Percentiles rank a stretch among this genome's conserved stretches.
Evolutionary conservation across 2,797 vertebrate species (phyloP).

Genomic region (Phoxinus dragarum): DNA sequence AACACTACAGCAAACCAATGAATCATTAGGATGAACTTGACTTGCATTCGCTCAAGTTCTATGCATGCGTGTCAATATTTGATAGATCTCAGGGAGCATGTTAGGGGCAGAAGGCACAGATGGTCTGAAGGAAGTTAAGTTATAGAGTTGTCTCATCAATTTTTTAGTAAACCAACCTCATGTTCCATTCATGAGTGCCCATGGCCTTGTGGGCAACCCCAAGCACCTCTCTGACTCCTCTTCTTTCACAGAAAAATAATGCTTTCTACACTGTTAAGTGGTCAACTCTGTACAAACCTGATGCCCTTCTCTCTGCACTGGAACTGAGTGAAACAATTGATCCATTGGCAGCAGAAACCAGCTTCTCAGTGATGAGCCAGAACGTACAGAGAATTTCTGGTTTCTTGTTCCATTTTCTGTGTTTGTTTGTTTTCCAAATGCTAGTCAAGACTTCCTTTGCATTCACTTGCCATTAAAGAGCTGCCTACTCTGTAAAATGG

Average conservation of each 20-base stretch:
- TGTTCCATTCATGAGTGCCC: constrained; percentile 43
- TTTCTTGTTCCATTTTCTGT: not conserved
- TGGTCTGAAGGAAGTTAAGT: constrained; percentile 48
- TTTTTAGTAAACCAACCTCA: constrained; percentile 47
- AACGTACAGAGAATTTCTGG: not conserved
- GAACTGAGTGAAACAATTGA: not conserved
- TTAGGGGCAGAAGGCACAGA: constrained; percentile 30
- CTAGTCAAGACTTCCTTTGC: not conserved
- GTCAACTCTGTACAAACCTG: constrained; percentile 10
- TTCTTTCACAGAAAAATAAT: constrained; percentile 22
- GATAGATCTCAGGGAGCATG: constrained; percentile 23
- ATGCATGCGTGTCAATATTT: constrained; percentile 41
- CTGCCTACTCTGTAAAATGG: not conserved
- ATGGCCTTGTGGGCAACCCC: constrained; percentile 44
- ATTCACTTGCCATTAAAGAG: not conserved
- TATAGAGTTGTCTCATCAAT: constrained; percentile 47
- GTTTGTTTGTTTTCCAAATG: not conserved
- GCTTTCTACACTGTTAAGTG: constrained; percentile 27
- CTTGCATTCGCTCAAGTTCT: not conserved
- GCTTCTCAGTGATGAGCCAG: not conserved
- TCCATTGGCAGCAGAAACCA: not conserved
- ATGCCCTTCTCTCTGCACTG: constrained; percentile 8
- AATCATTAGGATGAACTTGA: constrained; percentile 34
- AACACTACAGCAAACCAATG: not conserved
- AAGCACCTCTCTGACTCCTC: constrained; percentile 35